Base-by-base conservation (phyloP, 2,888 invertebrate species). In the Epistrophe grossulariae region DNA sequence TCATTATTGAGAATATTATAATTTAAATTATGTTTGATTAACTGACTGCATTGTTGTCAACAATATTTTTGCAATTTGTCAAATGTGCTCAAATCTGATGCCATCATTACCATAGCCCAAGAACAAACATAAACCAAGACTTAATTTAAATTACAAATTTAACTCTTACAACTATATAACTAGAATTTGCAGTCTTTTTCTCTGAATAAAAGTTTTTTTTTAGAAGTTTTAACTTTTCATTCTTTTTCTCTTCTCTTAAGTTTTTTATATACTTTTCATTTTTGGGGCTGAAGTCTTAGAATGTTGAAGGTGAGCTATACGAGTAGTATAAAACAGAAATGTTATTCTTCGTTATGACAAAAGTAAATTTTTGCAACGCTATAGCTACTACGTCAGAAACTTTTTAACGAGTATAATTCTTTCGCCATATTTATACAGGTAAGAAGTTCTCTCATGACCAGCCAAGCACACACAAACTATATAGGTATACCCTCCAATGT, bases 331-430 rank as follows among this genome's bases (percentile, higher is more conserved):
- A 62, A 72, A 64, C 17, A 55, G 28, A 57, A 79, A 79, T 79
- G 38, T 79, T 79, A 72, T 79, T 55, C 71, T 79, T 64, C 28
- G 52, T 72, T 79, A 79, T 79, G 79, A 72, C 55, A 79, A 72
- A 64, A 71, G 64, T 60, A 78, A 31, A 70, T 71, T 71, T 60
- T 62, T 40, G 40, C 62, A 62, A 43, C 50, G 52, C 68, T 24
- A 59, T 24, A 24, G 24, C 24, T 24, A 43, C 68, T 24, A 59
- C 64, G 70, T 79, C 60, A 45, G 19, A 72, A 79, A 79, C 52
- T 71, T 79, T 72, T 79, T 79, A 79, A 71, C 71, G 64, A 79
- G 64, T 57, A 64, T 79, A 72, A 79, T 78, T 78, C 78, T 64
- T 52, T 72, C 13, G 17, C 60, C 38, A 17, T 62, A 13, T 55